These are phyloP conservation scores for Caranx ignobilis DNA, from an alignment of 2,113 vertebrate genomes.

Conservation along the genomic window DNA sequence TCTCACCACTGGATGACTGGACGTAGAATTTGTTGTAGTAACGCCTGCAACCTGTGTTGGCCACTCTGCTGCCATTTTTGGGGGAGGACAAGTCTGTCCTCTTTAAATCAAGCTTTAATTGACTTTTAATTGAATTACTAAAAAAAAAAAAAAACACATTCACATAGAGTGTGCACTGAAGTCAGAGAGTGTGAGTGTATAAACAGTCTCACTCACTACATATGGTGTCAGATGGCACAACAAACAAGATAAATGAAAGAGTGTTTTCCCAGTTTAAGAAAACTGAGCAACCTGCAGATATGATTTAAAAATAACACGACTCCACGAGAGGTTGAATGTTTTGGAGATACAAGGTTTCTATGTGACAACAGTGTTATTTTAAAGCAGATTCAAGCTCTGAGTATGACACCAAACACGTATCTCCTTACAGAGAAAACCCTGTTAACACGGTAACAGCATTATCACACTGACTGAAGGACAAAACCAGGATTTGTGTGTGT, in stretches of 20 bases:
- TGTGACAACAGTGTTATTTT: background rate
- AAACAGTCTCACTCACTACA: too few relatives aligned
- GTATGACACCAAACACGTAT: slow-evolving; percentile 23
- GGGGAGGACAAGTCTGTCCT: too few relatives aligned
- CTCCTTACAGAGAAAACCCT: slow-evolving; percentile 48
- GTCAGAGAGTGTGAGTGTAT: too few relatives aligned
- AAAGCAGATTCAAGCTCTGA: slow-evolving; percentile 1
- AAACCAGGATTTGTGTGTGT: slow-evolving; percentile 49
- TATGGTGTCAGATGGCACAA: background rate
- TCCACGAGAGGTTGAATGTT: background rate
- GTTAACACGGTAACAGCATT: slow-evolving; percentile 59
- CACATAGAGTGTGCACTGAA: too few relatives aligned
- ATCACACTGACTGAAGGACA: slow-evolving; percentile 58
- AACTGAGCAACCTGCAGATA: background rate
- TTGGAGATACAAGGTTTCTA: background rate
- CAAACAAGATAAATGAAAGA: background rate
- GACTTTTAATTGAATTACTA: too few relatives aligned
- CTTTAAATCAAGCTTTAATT: too few relatives aligned
- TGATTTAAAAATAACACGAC: background rate
- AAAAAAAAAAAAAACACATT: too few relatives aligned
- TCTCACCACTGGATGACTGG: too few relatives aligned
- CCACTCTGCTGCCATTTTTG: too few relatives aligned
- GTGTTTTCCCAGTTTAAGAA: background rate
- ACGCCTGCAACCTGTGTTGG: too few relatives aligned
- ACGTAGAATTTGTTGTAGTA: too few relatives aligned